Conservation (phyloP, 2,113 vertebrate genomes). For the Mobula birostris region DNA sequence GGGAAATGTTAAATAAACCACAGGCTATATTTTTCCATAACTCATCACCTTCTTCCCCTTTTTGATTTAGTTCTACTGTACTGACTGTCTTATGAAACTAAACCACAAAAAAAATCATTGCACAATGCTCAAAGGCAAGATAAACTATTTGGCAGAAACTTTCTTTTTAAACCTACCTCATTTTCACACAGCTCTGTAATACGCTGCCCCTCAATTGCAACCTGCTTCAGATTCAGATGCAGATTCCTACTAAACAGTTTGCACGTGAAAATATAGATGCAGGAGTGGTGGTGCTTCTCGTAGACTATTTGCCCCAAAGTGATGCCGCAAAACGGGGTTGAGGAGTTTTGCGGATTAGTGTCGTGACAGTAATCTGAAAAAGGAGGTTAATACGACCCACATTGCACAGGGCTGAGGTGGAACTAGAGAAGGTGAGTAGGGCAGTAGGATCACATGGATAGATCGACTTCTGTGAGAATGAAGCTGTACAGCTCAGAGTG, state of each 20-base stretch:
- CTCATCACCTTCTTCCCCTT: background rate
- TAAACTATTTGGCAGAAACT: background rate
- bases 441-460: background rate
- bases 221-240: too few species aligned
- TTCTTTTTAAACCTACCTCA: background rate
- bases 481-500: background rate
- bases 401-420: background rate
- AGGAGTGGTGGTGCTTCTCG: background rate
- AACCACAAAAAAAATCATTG: slow-evolving; percentile 7
- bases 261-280: background rate
- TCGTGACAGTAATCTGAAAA: too few species aligned
- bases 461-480: background rate
- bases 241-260: background rate
- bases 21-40: slow-evolving; percentile 8
- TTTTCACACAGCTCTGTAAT: background rate
- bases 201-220: too few species aligned
- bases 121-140: background rate
- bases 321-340: background rate
- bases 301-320: background rate
- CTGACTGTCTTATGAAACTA: background rate
- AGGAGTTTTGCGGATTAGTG: too few species aligned
- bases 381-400: too few species aligned
- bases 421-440: background rate
- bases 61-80: slow-evolving; percentile 8
- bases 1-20: slow-evolving; percentile 21